Evolutionary conservation across 1,140 invertebrate species (phyloP), one percentile per base, ranked within the genome.

Genomic region (Lerema accius): DNA sequence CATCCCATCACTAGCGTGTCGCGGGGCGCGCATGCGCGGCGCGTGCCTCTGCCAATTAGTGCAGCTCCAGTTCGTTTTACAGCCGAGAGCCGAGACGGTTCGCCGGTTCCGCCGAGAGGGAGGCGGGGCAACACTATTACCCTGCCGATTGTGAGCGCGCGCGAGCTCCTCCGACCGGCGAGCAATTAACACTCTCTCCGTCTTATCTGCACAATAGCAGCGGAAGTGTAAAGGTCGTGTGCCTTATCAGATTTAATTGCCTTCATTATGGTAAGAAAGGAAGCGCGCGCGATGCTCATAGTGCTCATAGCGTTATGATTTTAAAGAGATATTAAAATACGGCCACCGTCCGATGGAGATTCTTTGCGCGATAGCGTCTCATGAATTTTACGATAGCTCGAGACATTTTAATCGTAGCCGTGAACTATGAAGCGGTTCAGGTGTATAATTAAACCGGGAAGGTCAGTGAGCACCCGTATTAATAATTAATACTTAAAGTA

Each of bases 31-130:
- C 84, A 79, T 76, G 82, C 77, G 74, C 80, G 84, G 84, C 87
- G 87, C 87, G 86, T 90, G 87, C 87, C 84, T 66, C 64, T 40
- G 79, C 85, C 84, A 89, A 90, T 90, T 90, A 89, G 85, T 89
- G 86, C 78, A 85, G 87, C 86, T 90, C 86, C 80, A 90, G 77
- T 90, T 90, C 76, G 74, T 76, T 81, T 77, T 70, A 80, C 78
- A 77, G 80, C 77, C 71, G 82, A 89, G 82, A 89, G 77, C 76
- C 73, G 81, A 76, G 75, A 78, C 80, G 86, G 74, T 83, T 82
- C 81, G 82, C 74, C 80, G 77, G 65, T 48, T 71, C 64, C 63
- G 51, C 35, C 65, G 65, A 60, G 69, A 43, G 46, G 58, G 65
- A 70, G 80, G 79, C 72, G 75, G 73, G 65, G 76, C 68, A 69